Base-by-base conservation (phyloP, 1,140 invertebrate genomes). In the Drosophila hydei region DNA sequence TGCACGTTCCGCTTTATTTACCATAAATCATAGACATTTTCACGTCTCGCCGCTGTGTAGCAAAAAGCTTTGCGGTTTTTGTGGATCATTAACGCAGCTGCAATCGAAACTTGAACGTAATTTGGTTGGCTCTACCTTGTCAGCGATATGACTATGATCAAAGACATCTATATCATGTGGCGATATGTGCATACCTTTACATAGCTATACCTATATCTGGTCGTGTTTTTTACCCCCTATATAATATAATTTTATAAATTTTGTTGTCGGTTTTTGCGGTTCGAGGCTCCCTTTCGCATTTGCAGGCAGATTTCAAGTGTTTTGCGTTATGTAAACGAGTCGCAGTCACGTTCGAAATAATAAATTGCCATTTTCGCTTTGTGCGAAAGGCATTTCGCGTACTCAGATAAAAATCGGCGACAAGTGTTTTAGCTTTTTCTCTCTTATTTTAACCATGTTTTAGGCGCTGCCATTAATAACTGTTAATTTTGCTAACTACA, bases 291-390 rank as follows among this genome's bases (percentile, higher is more conserved):
- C 67, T 51, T 27, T 21, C 40, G 36, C 45, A 30, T 67, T 33
- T 12, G 33, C 64, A 64, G 59, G 59, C 72, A 85, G 76, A 79
- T 84, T 85, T 83, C 78, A 87, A 87, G 78, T 88, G 64, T 70
- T 71, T 48, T 59, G 43, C 38, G 47, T 83, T 88, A 87, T 87
- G 83, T 87, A 87, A 87, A 88, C 83, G 72, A 72, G 48, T 68
- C 62, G 68, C 62, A 75, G 72, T 85, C 81, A 87, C 81, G 83
- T 87, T 77, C 61, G 52, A 74, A 73, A 60, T 71, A 75, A 75
- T 71, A 75, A 71, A 75, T 64, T 73, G 65, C 36, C 56, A 73
- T 73, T 73, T 73, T 73, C 56, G 64, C 51, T 72, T 60, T 62
- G 43, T 21, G 30, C 51, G 38, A 45, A 43, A 61, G 70, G 40